Conservation (phyloP, 2,888 invertebrate species). For the Scotopteryx bipunctaria region DNA sequence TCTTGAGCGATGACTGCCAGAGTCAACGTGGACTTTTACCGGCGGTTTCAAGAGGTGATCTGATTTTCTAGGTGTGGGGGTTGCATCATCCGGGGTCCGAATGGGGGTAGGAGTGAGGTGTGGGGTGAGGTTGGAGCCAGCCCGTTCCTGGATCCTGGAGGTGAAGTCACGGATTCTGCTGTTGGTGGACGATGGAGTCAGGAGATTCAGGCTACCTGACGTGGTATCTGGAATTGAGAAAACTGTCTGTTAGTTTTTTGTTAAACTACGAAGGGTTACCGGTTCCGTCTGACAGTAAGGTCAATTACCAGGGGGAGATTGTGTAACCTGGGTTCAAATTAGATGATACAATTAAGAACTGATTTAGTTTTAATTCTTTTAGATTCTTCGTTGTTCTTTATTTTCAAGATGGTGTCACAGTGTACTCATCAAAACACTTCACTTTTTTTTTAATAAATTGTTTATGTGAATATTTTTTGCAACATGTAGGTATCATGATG, state of each 20-base stretch:
- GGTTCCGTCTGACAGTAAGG: too few relatives aligned
- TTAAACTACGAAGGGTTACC: too few relatives aligned
- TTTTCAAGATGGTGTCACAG: too few relatives aligned
- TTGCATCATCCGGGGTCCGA: conserved; percentile 57
- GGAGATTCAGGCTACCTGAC: conserved; percentile 85
- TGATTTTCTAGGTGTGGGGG: conserved; percentile 59
- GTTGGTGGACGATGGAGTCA: conserved; percentile 85
- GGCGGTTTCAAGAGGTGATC: conserved; percentile 74
- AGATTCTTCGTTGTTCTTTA: too few relatives aligned
- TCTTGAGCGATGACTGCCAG: conserved; percentile 67
- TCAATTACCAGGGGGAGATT: too few relatives aligned
- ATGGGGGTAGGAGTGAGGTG: conserved; percentile 57
- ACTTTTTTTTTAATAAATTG: too few relatives aligned
- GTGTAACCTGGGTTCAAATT: too few relatives aligned
- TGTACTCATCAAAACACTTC: too few relatives aligned
- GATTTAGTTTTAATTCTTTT: too few relatives aligned
- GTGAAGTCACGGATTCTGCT: conserved; percentile 83
- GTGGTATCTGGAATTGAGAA: conserved; percentile 77
- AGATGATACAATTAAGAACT: too few relatives aligned
- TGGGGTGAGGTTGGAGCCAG: conserved; percentile 59
- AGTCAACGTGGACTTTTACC: conserved; percentile 67
- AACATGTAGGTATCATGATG: too few relatives aligned
- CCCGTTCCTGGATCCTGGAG: conserved; percentile 83
- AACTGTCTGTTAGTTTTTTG: background rate
- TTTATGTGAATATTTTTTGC: too few relatives aligned